phyloP scores from a whole-genome alignment of 2,113 vertebrate genomes.

The Neofelis nebulosa region DNA sequence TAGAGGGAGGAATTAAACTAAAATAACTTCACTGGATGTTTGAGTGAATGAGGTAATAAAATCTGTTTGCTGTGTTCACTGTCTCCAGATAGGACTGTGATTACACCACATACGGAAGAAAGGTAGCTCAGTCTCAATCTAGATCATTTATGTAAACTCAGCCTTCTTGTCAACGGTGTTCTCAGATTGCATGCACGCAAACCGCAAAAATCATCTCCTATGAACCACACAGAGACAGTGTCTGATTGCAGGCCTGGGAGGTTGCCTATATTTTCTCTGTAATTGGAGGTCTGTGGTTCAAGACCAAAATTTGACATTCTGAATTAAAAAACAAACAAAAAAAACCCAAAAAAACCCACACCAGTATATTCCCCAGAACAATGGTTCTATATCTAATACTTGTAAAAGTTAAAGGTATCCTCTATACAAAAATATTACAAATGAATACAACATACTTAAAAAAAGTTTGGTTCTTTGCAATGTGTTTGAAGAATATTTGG shows the following conservation, averaged over 20 bases:
- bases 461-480: constrained; percentile 54
- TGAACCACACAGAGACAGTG: constrained; percentile 87
- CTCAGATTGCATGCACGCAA: constrained; percentile 87
- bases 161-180: constrained; percentile 88
- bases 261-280: constrained; percentile 79
- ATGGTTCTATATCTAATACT: constrained; percentile 51
- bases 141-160: constrained; percentile 91
- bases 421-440: constrained; percentile 54
- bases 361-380: constrained; percentile 24
- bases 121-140: constrained; percentile 87
- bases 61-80: constrained; percentile 91
- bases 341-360: constrained; percentile 33
- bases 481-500: constrained; percentile 47
- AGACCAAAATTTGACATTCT: constrained; percentile 79
- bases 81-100: constrained; percentile 93
- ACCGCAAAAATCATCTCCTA: constrained; percentile 90
- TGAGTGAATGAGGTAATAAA: constrained; percentile 89
- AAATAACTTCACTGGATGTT: constrained; percentile 86
- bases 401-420: constrained; percentile 55
- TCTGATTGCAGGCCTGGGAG: constrained; percentile 83
- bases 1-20: constrained; percentile 80
- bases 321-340: constrained; percentile 79
- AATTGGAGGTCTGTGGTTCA: constrained; percentile 75
- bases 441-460: constrained; percentile 68
- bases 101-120: constrained; percentile 91